phyloP scores from a whole-genome alignment of 1,140 invertebrate species.

The Sycophila sp. region DNA sequence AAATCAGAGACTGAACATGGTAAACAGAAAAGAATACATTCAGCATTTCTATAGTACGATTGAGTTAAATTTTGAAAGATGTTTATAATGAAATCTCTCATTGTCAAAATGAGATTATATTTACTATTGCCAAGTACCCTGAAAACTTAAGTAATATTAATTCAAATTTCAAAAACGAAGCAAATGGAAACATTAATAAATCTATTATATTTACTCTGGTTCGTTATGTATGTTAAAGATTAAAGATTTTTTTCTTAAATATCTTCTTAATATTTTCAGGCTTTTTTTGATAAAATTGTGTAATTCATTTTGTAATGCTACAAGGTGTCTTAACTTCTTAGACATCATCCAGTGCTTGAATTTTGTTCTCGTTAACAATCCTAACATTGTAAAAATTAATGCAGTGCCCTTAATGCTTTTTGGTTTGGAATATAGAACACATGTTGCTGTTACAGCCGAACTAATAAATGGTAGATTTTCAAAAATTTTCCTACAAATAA shows the following conservation, averaged over 20 bases:
- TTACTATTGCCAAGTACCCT: conserved; percentile 48
- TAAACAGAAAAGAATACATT: conserved; percentile 45
- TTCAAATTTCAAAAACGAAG: neutral
- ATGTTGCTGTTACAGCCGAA: conserved; percentile 35
- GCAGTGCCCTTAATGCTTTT: conserved; percentile 38
- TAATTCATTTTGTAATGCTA: conserved; percentile 53
- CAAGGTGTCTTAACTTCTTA: conserved; percentile 45
- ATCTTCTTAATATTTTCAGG: conserved; percentile 54
- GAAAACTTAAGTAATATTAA: conserved; percentile 27
- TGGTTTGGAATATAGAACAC: conserved; percentile 29
- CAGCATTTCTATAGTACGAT: conserved; percentile 46
- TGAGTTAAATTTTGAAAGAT: conserved; percentile 49
- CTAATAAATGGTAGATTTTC: conserved; percentile 44
- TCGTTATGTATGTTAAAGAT: conserved; percentile 40
- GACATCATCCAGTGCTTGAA: conserved; percentile 35
- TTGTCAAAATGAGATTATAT: conserved; percentile 49
- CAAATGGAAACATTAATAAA: conserved; percentile 11
- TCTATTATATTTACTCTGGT: conserved; percentile 49
- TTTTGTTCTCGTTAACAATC: conserved; percentile 40
- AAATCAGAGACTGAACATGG: conserved; percentile 37
- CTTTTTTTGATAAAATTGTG: conserved; percentile 50
- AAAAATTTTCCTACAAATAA: conserved; percentile 41
- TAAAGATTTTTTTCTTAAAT: conserved; percentile 46
- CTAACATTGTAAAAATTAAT: conserved; percentile 36
- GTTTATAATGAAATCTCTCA: conserved; percentile 48